phyloP scores from a whole-genome alignment of 2,888 invertebrate species.

The Onchidella celtica region DNA sequence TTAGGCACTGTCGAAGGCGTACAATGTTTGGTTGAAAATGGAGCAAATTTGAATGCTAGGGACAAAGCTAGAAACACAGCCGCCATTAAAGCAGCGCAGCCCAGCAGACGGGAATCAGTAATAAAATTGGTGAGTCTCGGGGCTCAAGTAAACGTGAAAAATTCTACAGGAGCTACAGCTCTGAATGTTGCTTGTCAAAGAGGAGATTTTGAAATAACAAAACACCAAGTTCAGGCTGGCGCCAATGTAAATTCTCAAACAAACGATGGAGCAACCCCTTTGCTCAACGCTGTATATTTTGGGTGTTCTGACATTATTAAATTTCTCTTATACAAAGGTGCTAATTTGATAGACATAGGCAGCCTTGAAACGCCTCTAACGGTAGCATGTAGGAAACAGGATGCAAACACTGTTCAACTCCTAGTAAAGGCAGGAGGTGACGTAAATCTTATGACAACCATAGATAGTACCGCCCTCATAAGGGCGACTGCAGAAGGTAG shows the following conservation, averaged over 20 bases:
- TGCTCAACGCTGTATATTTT: neutral
- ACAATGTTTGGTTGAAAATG: neutral
- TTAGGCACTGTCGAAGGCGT: neutral
- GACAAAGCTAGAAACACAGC: neutral
- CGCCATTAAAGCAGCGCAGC: neutral
- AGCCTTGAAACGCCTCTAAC: neutral
- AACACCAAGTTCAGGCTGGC: neutral
- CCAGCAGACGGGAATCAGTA: neutral
- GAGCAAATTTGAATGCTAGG: neutral
- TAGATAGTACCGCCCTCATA: neutral
- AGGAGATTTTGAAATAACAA: neutral
- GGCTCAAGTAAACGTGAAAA: neutral
- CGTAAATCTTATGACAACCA: neutral
- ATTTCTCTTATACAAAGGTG: neutral
- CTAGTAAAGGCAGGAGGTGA: neutral
- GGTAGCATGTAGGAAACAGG: neutral
- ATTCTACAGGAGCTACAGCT: neutral
- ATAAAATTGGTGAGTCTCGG: neutral
- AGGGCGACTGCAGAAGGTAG: neutral
- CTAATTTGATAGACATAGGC: neutral
- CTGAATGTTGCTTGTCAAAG: neutral
- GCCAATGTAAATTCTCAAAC: neutral
- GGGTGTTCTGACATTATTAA: neutral
- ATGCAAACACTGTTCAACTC: neutral
- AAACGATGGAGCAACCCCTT: neutral